Evolutionary conservation across 2,888 invertebrate species (phyloP).

Genomic region (Ischnus inquisitorius): DNA sequence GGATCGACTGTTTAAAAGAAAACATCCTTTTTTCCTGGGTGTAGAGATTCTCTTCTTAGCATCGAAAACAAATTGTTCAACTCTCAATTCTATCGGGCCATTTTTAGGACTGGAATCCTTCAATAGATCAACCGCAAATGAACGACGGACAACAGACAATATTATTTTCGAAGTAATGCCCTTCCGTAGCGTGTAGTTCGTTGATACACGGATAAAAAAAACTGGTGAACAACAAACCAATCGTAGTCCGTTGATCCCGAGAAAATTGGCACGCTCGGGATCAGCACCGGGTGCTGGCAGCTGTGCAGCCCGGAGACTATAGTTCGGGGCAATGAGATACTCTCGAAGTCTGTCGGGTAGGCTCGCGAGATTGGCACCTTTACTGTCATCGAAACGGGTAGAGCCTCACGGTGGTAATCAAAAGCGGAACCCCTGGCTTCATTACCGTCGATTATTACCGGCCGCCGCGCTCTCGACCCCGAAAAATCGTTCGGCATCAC

Average conservation of each 20-base stretch:
- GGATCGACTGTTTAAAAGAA: neutral
- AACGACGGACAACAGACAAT: neutral
- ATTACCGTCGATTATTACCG: conserved; percentile 70
- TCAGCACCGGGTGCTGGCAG: conserved; percentile 53
- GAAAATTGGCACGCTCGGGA: conserved; percentile 66
- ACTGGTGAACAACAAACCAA: conserved; percentile 61
- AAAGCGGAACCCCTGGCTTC: conserved; percentile 70
- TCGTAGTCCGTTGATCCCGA: conserved; percentile 65
- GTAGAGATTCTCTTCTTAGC: neutral
- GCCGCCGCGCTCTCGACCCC: conserved; percentile 56
- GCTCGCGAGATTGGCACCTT: conserved; percentile 70
- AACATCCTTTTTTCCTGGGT: neutral
- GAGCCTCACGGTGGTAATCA: conserved; percentile 58
- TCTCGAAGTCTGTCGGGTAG: conserved; percentile 35
- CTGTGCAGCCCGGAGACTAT: conserved; percentile 45
- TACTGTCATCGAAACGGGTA: conserved; percentile 62
- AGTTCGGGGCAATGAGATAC: conserved; percentile 19
- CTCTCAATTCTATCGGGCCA: neutral
- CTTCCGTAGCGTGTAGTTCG: conserved; percentile 39
- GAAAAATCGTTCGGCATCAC: conserved; percentile 59
- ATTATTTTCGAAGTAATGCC: conserved; percentile 22
- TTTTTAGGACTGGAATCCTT: neutral
- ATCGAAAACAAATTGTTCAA: neutral
- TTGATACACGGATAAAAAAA: conserved; percentile 32
- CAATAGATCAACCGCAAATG: neutral